A percentile compares a stretch with the other conserved stretches of the same genome.
phyloP scores from a whole-genome alignment of 2,888 invertebrate species.

The Coelopa pilipes region DNA sequence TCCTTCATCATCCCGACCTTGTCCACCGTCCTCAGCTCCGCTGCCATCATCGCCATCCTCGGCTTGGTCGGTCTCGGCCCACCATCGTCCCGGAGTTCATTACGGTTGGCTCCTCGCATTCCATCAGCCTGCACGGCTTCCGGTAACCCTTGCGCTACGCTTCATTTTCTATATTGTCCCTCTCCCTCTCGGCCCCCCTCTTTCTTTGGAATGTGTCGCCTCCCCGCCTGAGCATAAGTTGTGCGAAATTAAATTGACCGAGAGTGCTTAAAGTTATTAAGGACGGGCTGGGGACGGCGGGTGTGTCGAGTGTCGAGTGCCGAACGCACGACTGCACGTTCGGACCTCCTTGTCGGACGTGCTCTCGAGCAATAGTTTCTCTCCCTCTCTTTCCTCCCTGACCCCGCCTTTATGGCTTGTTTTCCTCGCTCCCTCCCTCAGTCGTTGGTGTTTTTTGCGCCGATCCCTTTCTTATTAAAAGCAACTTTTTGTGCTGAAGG shows the following conservation, averaged over 20 bases:
- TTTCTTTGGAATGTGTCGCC: not conserved
- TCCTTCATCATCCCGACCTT: no score
- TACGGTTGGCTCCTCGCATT: no score
- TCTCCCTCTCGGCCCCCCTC: not conserved
- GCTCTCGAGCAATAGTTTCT: slow-evolving; percentile 26
- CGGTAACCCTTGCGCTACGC: slow-evolving; percentile 19
- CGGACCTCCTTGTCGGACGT: slow-evolving; percentile 27
- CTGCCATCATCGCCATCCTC: no score
- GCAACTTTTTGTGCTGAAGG: slow-evolving; percentile 22
- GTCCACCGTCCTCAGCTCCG: no score
- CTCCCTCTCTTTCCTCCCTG: not conserved
- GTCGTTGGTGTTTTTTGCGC: slow-evolving; percentile 1
- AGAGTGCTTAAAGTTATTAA: slow-evolving; percentile 57
- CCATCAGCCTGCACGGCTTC: not conserved
- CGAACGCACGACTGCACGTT: slow-evolving; percentile 39
- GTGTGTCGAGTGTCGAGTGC: slow-evolving; percentile 40
- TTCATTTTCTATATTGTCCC: slow-evolving; percentile 4
- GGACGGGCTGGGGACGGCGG: slow-evolving; percentile 30
- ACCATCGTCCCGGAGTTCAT: no score
- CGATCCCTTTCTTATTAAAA: slow-evolving; percentile 30
- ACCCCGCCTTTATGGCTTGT: not conserved
- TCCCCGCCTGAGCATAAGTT: slow-evolving; percentile 36
- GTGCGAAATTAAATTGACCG: slow-evolving; percentile 62
- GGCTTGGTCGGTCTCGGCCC: no score
- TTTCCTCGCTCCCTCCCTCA: slow-evolving; percentile 1